Evolutionary conservation across 2,797 vertebrate genomes (phyloP), one percentile per base, ranked within the genome.

Genomic region (Gymnoscopelus microlampas): DNA sequence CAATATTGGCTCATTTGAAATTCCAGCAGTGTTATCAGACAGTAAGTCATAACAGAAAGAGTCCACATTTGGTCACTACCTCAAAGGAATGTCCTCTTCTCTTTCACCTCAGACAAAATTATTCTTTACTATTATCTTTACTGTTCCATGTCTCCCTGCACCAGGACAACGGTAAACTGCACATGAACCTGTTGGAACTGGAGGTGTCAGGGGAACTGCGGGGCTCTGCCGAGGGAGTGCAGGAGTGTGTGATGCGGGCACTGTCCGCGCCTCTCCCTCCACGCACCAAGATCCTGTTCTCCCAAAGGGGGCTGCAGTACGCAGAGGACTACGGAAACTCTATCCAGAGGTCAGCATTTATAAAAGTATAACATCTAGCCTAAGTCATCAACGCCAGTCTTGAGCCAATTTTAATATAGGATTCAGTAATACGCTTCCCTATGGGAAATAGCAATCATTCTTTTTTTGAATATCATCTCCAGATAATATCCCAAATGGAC

Each of bases 161-260:
- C 56, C 83, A 97, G 96, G 92, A 95, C 50, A 96, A 96, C n/a
- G 86, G 93, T 13, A 95, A 94, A 19, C 90, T 97, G 15, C 92
- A 96, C 69, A 71, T 95, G 82, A 96, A 95, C 81, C 89, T 96
- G 54, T 77, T 97, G 84, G 95, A 97, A 82, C 84, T 95, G 85
- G 95, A 96, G 76, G 88, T 94, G 1, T 93, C 94, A 0, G 91
- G 86, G 0, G 95, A 96, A 7, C 79, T 90, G 35, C 83, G 90
- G 7, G 85, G 87, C 10, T 94, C 93, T 2, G 92, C 89, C 0
- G 87, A 88, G 10, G 93, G 91, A 0, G 92, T 95, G 76, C 90
- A 95, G 86, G 86, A 92, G 51, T 96, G 96, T 66, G 93, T 96
- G 53, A 93, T 91, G 9, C 87, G 92, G 39, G 95, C 95, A 1